phyloP scores from a whole-genome alignment of 2,888 invertebrate species.

The Notodonta dromedarius region DNA sequence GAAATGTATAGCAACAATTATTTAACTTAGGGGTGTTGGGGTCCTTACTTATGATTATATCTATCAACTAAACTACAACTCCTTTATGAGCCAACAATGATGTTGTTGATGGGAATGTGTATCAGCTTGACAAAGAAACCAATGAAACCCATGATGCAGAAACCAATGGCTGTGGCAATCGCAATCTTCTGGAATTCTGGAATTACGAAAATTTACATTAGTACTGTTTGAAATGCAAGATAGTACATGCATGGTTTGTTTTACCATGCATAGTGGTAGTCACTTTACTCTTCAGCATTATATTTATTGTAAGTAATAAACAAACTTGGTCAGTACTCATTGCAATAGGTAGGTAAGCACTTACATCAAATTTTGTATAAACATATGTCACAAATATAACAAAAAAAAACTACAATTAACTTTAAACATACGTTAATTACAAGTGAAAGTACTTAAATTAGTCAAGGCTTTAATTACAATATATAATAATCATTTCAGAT shows the following conservation, averaged over 20 bases:
- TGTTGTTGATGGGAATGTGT: conserved; percentile 99
- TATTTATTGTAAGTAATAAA: not conserved
- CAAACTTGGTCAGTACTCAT: not conserved
- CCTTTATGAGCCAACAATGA: conserved; percentile 93
- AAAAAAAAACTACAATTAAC: not conserved
- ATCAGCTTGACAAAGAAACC: conserved; percentile 99
- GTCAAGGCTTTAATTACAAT: conserved; percentile 9
- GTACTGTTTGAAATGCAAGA: not conserved
- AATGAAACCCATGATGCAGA: conserved; percentile 99
- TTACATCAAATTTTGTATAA: not conserved
- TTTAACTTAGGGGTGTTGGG: conserved; percentile 64
- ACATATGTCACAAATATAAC: not conserved
- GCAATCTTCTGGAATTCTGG: conserved; percentile 99
- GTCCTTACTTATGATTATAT: conserved; percentile 68
- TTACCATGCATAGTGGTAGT: no score
- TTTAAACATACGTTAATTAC: conserved; percentile 2
- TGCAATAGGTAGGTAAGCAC: not conserved
- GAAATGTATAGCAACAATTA: conserved; percentile 53
- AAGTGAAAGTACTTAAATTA: conserved; percentile 6
- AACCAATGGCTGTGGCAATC: conserved; percentile 99
- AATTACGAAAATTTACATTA: conserved; percentile 44
- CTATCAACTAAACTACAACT: conserved; percentile 45
- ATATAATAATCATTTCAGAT: not conserved
- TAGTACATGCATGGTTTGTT: no score
- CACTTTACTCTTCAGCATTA: no score